phyloP scores from a whole-genome alignment of 2,797 vertebrate genomes.

The Oceanodroma leucorhoa region DNA sequence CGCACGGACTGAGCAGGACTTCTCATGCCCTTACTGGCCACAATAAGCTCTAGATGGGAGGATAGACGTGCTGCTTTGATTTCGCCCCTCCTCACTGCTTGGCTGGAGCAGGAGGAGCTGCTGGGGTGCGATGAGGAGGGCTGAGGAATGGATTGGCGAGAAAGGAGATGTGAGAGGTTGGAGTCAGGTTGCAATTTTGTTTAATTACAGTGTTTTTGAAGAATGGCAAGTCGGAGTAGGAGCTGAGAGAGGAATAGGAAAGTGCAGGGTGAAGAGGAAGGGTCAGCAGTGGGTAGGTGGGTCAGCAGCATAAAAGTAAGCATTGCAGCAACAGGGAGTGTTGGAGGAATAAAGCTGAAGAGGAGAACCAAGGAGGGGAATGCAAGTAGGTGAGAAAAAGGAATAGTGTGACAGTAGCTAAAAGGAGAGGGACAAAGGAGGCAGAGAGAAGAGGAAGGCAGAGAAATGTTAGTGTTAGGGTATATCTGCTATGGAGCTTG shows the following conservation, averaged over 20 bases:
- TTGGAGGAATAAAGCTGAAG: background rate
- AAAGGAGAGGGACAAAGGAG: background rate
- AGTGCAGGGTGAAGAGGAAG: background rate
- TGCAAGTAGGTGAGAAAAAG: background rate
- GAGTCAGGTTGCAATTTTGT: background rate
- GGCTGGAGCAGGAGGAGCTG: background rate
- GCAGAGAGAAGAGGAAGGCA: background rate
- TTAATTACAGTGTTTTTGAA: background rate
- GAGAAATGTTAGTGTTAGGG: background rate
- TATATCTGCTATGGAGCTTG: background rate
- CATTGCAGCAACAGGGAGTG: background rate
- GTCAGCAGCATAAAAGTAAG: background rate
- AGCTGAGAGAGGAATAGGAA: background rate
- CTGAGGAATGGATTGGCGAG: fast-evolving
- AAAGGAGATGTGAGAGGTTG: background rate
- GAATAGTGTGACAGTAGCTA: background rate
- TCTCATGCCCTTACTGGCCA: background rate
- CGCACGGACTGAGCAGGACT: fast-evolving
- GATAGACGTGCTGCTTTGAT: background rate
- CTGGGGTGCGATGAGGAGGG: background rate
- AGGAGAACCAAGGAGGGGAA: background rate
- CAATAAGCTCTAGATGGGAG: background rate
- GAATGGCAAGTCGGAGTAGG: background rate
- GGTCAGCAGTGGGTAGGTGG: background rate
- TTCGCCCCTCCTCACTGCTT: background rate